These are phyloP conservation scores for Geococcyx californianus DNA, from an alignment of 2,113 vertebrate species.

Conservation along the genomic window DNA sequence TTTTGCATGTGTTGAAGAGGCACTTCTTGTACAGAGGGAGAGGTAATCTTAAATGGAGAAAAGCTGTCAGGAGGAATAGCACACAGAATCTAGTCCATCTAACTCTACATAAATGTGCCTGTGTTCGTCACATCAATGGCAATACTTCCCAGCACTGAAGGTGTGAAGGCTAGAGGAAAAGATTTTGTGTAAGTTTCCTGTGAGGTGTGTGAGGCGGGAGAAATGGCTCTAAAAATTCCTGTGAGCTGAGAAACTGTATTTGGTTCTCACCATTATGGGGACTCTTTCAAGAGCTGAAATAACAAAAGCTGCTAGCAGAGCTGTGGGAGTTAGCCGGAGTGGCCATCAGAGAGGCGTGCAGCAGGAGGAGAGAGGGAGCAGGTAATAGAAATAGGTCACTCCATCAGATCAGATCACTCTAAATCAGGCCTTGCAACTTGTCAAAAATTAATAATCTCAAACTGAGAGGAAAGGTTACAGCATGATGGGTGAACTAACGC, in stretches of 20 bases:
- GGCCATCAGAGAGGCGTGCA: background rate
- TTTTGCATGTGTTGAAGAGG: background rate
- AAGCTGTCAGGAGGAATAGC: background rate
- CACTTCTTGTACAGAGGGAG: background rate
- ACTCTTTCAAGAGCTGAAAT: background rate
- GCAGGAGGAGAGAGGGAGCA: background rate
- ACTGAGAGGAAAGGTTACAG: background rate
- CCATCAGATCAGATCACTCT: background rate
- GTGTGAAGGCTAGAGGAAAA: background rate
- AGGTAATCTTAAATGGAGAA: background rate
- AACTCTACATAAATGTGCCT: background rate
- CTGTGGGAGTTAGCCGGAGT: background rate
- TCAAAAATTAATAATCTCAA: constrained; percentile 27
- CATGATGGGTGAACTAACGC: background rate
- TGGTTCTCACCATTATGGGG: background rate
- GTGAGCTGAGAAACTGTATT: background rate
- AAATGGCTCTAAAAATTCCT: background rate
- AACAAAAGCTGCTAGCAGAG: background rate
- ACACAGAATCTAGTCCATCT: background rate
- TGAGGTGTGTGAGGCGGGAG: background rate
- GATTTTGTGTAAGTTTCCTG: background rate
- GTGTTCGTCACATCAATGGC: background rate
- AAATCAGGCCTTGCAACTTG: constrained; percentile 20
- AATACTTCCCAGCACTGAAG: background rate
- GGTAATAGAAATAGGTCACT: constrained; percentile 35